Evolutionary conservation across 2,888 invertebrate species (phyloP).

Genomic region (Tachina grossa): DNA sequence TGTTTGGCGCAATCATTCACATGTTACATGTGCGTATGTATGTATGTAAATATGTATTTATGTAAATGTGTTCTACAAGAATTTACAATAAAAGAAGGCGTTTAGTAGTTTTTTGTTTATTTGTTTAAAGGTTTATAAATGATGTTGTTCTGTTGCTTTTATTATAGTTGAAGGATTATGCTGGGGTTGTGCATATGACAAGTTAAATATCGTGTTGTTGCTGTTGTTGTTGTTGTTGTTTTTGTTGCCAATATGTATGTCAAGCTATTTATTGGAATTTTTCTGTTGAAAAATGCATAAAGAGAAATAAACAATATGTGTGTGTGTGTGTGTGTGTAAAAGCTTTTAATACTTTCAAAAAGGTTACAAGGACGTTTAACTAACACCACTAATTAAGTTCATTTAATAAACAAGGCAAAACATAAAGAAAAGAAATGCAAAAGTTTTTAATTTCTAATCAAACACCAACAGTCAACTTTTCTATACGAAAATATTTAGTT

Average conservation of each 20-base stretch:
- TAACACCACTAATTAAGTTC: constrained; percentile 48
- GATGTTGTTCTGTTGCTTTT: constrained; percentile 17
- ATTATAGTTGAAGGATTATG: constrained; percentile 51
- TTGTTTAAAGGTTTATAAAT: constrained; percentile 50
- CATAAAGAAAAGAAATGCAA: background rate
- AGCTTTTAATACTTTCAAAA: constrained; percentile 53
- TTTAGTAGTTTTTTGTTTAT: constrained; percentile 23
- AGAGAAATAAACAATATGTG: constrained; percentile 5
- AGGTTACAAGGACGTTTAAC: constrained; percentile 62
- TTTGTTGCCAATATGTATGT: constrained; percentile 53
- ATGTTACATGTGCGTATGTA: background rate
- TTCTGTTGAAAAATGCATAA: constrained; percentile 8
- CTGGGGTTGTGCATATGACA: constrained; percentile 36
- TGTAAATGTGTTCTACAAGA: constrained; percentile 36
- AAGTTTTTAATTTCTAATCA: background rate
- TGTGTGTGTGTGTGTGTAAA: constrained; percentile 45
- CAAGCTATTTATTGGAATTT: constrained; percentile 61
- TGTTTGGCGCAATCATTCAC: constrained; percentile 36
- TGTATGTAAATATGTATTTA: too few relatives aligned
- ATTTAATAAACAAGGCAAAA: constrained; percentile 3
- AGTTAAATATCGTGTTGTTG: constrained; percentile 41
- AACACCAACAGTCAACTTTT: too few relatives aligned
- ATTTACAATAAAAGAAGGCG: constrained; percentile 48
- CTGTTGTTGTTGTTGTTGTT: constrained; percentile 11
- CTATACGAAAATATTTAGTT: too few relatives aligned